phyloP scores from a whole-genome alignment of 2,888 invertebrate species.

The Drosophila lacicola region DNA sequence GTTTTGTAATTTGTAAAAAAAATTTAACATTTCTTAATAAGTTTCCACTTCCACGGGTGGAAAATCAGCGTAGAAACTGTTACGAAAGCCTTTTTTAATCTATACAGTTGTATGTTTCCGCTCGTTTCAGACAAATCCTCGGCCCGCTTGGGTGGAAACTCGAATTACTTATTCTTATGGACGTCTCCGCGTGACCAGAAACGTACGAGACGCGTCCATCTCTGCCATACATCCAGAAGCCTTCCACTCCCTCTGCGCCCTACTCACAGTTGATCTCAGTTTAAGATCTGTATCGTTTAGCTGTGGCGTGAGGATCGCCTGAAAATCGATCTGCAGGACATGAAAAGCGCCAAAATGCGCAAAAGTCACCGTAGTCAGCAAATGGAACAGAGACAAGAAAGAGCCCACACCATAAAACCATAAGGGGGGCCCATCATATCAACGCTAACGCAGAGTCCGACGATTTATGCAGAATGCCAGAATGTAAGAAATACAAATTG shows the following conservation, averaged over 20 bases:
- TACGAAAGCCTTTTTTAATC: too few relatives aligned
- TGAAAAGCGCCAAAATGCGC: constrained; percentile 55
- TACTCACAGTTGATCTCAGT: constrained; percentile 8
- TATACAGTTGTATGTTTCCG: too few relatives aligned
- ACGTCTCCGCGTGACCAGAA: neutral
- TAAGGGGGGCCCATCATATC: constrained; percentile 59
- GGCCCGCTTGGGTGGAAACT: too few relatives aligned
- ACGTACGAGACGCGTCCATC: neutral
- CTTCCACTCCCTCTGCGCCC: neutral
- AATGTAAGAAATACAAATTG: neutral
- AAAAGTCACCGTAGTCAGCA: constrained; percentile 77
- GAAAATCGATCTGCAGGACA: constrained; percentile 72
- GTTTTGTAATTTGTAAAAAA: too few relatives aligned
- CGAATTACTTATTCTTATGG: too few relatives aligned
- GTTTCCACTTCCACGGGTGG: too few relatives aligned
- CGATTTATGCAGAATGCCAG: constrained; percentile 55
- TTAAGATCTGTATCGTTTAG: constrained; percentile 53
- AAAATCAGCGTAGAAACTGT: too few relatives aligned
- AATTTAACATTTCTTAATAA: too few relatives aligned
- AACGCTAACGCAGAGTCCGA: constrained; percentile 58
- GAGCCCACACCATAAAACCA: constrained; percentile 42
- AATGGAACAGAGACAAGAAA: constrained; percentile 58
- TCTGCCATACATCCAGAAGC: neutral
- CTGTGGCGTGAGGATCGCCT: constrained; percentile 44
- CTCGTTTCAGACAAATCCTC: too few relatives aligned